These are phyloP conservation scores for Bos javanicus DNA, from an alignment of 2,113 vertebrate genomes.

Conservation along the genomic window DNA sequence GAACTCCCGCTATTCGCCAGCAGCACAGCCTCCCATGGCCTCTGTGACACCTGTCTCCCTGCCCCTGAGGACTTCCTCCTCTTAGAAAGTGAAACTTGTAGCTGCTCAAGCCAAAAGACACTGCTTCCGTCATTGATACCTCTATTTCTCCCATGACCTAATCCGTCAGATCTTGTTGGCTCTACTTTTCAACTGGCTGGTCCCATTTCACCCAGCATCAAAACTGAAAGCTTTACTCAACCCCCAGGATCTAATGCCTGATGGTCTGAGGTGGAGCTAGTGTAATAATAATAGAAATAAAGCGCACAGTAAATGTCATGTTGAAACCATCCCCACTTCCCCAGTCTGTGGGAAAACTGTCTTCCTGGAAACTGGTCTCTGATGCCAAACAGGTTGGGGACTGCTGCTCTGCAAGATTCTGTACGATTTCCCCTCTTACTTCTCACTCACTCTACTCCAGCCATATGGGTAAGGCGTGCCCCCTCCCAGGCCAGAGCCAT, in stretches of 20 bases:
- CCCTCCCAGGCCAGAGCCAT: neutral
- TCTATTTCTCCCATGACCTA: neutral
- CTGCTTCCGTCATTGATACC: neutral
- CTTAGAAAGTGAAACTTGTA: neutral
- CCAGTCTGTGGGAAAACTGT: neutral
- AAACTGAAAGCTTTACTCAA: neutral
- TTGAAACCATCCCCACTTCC: neutral
- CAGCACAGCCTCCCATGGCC: no score
- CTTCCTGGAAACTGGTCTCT: neutral
- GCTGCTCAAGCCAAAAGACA: neutral
- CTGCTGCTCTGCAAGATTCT: neutral
- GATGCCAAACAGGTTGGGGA: neutral
- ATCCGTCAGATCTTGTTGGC: neutral
- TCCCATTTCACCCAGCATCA: neutral
- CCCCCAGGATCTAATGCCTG: neutral
- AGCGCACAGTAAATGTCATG: neutral
- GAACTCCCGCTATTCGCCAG: neutral
- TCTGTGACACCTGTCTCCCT: neutral
- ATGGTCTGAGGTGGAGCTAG: neutral
- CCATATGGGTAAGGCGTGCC: neutral
- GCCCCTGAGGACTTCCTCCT: neutral
- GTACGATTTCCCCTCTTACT: accelerated
- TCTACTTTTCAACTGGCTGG: neutral
- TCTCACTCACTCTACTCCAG: neutral
- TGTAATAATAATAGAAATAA: neutral